Percentiles rank a stretch among this genome's conserved stretches.
These are phyloP conservation scores for Notospermus geniculatus DNA, from an alignment of 1,140 invertebrate genomes.

Conservation along the genomic window DNA sequence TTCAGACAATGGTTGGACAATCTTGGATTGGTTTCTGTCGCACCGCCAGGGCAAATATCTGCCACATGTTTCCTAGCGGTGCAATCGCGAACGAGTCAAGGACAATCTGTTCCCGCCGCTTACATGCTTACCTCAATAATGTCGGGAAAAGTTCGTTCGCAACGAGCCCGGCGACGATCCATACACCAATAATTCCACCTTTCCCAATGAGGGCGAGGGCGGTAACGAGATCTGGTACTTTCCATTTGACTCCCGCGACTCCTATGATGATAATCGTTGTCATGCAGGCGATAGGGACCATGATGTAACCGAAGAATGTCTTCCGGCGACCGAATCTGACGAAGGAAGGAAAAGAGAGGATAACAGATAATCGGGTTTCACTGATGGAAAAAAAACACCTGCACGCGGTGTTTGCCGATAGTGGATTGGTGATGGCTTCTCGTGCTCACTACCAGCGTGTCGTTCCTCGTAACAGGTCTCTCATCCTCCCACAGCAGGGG, in stretches of 20 bases:
- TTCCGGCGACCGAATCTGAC: constrained; percentile 1
- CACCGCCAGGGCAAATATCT: no score
- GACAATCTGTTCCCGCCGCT: no score
- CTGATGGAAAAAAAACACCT: background rate
- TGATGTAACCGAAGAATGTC: constrained; percentile 1
- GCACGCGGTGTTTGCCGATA: background rate
- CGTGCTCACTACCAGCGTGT: background rate
- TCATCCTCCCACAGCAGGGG: no score
- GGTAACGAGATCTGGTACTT: background rate
- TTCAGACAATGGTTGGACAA: no score
- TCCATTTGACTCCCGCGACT: background rate
- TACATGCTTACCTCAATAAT: background rate
- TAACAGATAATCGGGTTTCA: background rate
- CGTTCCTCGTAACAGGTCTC: no score
- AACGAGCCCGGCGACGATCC: background rate
- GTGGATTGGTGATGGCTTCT: background rate
- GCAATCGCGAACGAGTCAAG: no score
- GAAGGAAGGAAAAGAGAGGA: background rate
- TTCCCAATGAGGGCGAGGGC: background rate
- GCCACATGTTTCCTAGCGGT: no score
- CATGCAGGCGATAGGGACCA: constrained; percentile 2
- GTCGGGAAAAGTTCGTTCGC: background rate
- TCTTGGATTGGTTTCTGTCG: no score
- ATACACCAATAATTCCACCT: background rate
- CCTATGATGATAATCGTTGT: background rate